Base-by-base conservation (phyloP, 2,797 vertebrate genomes). In the Hylomyscus alleni region DNA sequence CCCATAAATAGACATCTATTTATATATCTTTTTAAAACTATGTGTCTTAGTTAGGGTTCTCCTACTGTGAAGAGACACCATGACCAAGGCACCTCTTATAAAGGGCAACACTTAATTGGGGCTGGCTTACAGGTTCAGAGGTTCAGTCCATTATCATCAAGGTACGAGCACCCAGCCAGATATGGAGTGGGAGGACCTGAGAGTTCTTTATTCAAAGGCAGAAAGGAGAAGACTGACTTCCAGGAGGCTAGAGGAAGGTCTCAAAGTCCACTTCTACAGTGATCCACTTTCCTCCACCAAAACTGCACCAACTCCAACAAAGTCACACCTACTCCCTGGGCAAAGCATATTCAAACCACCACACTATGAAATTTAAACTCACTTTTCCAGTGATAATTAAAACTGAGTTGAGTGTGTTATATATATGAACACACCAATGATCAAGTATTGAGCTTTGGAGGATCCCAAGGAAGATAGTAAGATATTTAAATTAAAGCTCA, bases 351-450 rank as follows among this genome's bases (percentile, higher is more conserved):
- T 19, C 15, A 69, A 69, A 69, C 6, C 34, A 69, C 6, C 2
- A 69, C 15, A 67, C 89, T 58, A 52, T 20, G 11, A 78, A 82
- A 92, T 31, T 29, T 85, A 86, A 92, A 13, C 24, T 91, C 31
- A 76, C 26, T 44, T 50, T 34, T 56, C 19, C 85, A 94, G 34
- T 78, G 62, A 75, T 44, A 97, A 54, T 22, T n/a, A 82, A 95
- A 90, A 17, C 6, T 77, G 52, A 83, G 0, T n/a, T 67, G 52
- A 72, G 6, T 83, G 81, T 81, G 37, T 77, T 72, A 34, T 47
- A 40, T 47, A 31, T 65, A 90, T 14, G 69, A 80, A 87, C 80
- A 77, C 4, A 77, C 77, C 8, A 75, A 84, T 92, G 26, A 54
- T 3, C 56, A 93, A 75, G 4, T 67, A 26, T 15, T 90, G 56